Percentiles rank a stretch among this genome's conserved stretches.
Evolutionary conservation across 2,888 invertebrate species (phyloP).

Genomic region (Ernsta delagoae): DNA sequence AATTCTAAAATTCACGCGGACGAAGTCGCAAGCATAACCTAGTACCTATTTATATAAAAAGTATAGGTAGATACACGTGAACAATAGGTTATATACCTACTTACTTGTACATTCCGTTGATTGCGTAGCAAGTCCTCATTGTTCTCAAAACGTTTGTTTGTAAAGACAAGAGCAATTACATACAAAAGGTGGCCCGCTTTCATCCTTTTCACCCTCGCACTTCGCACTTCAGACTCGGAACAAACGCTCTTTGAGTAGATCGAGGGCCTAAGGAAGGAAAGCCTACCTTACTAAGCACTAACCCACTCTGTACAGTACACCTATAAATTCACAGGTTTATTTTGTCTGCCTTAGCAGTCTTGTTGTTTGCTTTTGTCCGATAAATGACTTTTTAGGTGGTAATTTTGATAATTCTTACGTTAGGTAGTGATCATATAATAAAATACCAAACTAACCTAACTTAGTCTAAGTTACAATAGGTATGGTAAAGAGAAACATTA

Average conservation of each 20-base stretch:
- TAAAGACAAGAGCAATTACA: constrained; percentile 7
- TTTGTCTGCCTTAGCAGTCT: neutral
- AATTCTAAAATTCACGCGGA: no score
- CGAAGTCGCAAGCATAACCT: no score
- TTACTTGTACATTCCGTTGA: neutral
- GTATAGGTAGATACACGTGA: neutral
- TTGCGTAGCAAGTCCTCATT: neutral
- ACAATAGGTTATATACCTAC: neutral
- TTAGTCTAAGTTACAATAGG: no score
- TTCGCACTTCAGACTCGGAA: neutral
- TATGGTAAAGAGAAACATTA: no score
- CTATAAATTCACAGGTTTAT: neutral
- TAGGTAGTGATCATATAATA: no score
- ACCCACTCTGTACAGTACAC: neutral
- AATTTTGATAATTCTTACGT: no score
- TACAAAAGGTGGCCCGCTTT: constrained; percentile 9
- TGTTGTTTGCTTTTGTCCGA: neutral
- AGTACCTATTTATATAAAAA: no score
- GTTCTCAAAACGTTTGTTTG: neutral
- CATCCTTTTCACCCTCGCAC: constrained; percentile 8
- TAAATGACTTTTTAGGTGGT: no score
- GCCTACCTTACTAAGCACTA: neutral
- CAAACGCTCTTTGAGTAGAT: constrained; percentile 8
- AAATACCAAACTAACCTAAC: no score
- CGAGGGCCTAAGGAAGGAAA: neutral